phyloP scores from a whole-genome alignment of 92 coral and sea anemone genomes.

The Palythoa grandiflora region DNA sequence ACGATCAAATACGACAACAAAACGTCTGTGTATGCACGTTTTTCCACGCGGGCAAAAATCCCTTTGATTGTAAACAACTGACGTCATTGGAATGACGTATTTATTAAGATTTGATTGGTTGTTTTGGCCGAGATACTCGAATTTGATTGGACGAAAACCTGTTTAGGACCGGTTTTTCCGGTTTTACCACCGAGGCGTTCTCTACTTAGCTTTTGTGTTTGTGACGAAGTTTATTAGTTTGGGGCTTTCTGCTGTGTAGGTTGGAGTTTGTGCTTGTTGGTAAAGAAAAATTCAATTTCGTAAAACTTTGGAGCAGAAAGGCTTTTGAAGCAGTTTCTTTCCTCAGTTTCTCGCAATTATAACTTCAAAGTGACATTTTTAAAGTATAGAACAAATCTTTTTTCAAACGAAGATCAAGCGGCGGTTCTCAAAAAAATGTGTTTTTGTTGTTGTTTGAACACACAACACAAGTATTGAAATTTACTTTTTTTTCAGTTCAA shows the following conservation, averaged over 20 bases:
- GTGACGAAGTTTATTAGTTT: slow-evolving; percentile 65
- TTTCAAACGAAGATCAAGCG: neutral
- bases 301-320: neutral
- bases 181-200: slow-evolving; percentile 56
- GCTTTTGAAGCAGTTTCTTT: slow-evolving; percentile 39
- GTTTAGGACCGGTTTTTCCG: slow-evolving; percentile 70
- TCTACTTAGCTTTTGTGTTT: slow-evolving; percentile 52
- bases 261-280: neutral
- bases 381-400: neutral
- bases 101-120: slow-evolving; percentile 54
- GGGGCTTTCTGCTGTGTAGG: neutral
- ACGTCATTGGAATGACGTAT: slow-evolving; percentile 67
- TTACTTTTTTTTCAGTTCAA: slow-evolving; percentile 3
- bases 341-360: neutral
- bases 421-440: neutral
- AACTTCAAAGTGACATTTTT: neutral
- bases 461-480: neutral
- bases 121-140: slow-evolving; percentile 13
- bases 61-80: slow-evolving; percentile 27
- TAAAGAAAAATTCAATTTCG: neutral
- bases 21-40: neutral
- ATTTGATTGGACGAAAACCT: slow-evolving; percentile 72
- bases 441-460: slow-evolving; percentile 6
- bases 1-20: neutral
- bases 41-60: neutral